Evolutionary conservation across 2,888 invertebrate genomes (phyloP).

Genomic region (Synergus itoensis): DNA sequence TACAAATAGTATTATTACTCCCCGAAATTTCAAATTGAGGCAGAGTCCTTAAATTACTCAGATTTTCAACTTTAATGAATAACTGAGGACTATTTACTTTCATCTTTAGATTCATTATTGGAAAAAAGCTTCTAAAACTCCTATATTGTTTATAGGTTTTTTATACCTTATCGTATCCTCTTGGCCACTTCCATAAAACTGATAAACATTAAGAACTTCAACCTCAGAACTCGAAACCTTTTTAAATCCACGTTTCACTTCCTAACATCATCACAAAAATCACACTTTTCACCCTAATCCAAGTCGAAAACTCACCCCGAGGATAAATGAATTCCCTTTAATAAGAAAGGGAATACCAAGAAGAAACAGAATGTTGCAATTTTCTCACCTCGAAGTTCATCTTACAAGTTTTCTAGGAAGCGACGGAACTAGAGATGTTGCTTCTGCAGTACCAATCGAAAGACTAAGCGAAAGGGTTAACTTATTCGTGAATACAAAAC

Average conservation of each 20-base stretch:
- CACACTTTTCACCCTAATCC: background rate
- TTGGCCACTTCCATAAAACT: too few relatives aligned
- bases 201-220: too few relatives aligned
- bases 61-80: too few relatives aligned
- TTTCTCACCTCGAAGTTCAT: constrained; percentile 21
- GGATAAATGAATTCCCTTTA: too few relatives aligned
- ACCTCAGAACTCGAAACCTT: background rate
- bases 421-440: constrained; percentile 69
- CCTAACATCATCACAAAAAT: background rate
- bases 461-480: constrained; percentile 77
- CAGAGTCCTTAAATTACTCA: background rate
- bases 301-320: background rate
- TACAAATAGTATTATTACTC: background rate
- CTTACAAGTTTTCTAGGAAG: constrained; percentile 27
- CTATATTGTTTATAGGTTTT: too few relatives aligned
- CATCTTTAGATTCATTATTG: too few relatives aligned
- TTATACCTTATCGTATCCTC: too few relatives aligned
- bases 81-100: too few relatives aligned
- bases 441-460: constrained; percentile 73
- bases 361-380: constrained; percentile 8
- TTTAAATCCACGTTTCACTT: background rate
- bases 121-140: too few relatives aligned
- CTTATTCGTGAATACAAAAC: constrained; percentile 75
- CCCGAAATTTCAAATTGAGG: background rate
- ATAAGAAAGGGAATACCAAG: background rate